phyloP scores from a whole-genome alignment of 1,140 invertebrate genomes.

The Brachionus calyciflorus region DNA sequence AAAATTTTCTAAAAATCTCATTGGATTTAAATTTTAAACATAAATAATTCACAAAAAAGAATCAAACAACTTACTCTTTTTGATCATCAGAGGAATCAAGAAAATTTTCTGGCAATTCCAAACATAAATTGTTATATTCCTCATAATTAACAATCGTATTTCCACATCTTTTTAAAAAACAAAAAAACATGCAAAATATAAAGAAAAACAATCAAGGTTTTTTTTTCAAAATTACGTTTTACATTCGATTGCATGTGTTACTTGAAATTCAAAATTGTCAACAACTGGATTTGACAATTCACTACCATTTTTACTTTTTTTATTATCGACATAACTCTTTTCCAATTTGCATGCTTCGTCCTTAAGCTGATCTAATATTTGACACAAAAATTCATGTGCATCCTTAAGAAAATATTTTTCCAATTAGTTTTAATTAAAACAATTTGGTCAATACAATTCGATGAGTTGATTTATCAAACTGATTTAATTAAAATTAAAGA shows the following conservation, averaged over 20 bases:
- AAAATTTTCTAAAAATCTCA: no score
- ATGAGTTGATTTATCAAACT: not conserved
- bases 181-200: not conserved
- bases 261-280: conserved; percentile 58
- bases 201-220: not conserved
- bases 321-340: no score
- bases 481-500: not conserved
- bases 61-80: not conserved
- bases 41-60: not conserved
- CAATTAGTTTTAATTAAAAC: not conserved
- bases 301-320: conserved; percentile 14
- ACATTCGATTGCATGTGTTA: conserved; percentile 53
- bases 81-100: conserved; percentile 8
- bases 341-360: conserved; percentile 54
- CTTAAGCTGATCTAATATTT: conserved; percentile 57
- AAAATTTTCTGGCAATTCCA: conserved; percentile 20
- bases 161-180: not conserved
- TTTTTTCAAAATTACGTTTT: conserved; percentile 48
- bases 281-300: conserved; percentile 51
- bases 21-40: no score
- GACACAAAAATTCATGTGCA: conserved; percentile 59
- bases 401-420: conserved; percentile 51
- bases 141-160: conserved; percentile 30
- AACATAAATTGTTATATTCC: conserved; percentile 45
- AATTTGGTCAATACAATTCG: not conserved